Evolutionary conservation across 2,113 vertebrate species (phyloP), one percentile per base, ranked within the genome.

Genomic region (Ranitomeya variabilis): DNA sequence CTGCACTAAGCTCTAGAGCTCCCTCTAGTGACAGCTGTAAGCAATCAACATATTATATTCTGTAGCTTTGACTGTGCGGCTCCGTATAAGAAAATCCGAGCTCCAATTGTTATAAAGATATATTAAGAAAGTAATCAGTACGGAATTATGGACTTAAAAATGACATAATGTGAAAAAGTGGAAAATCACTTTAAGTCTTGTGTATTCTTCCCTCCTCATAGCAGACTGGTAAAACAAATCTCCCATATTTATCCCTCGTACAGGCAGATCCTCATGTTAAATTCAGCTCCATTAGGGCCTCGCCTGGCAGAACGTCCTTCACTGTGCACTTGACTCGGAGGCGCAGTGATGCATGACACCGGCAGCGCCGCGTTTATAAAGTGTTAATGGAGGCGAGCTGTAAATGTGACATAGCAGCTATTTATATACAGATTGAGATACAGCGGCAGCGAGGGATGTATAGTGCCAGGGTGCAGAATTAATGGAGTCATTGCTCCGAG

Each of bases 241-340:
- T 80, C 37, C 57, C 45, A 23, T 60, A 60, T 86, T 76, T 77
- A 76, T 67, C 51, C 77, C 62, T 21, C 45, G 4, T 59, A 80
- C 64, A 2, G 12, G 85, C 21, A 66, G 55, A 54, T 16, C 4
- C 85, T 79, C 85, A 86, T 87, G 85, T 80, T 87, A 80, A 67
- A 87, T 87, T 87, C 86, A 54, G 77, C 76, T 80, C 86, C 52
- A 59, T 69, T 59, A 87, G 23, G 51, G n/a, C 77, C 45, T 37
- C 7, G 21, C 2, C 31, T 86, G 85, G 60, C 57, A 31, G 57
- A 64, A 37, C 60, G 51, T 79, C 74, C 85, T 78, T 62, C 37
- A 45, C 26, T 52, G 1, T 83, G 80, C 19, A 64, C 71, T 78
- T 52, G 73, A 45, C 84, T 76, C 10, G 23, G 55, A 59, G 85